Evolutionary conservation across 2,113 vertebrate genomes (phyloP).

Genomic region (Sebastes fasciatus): DNA sequence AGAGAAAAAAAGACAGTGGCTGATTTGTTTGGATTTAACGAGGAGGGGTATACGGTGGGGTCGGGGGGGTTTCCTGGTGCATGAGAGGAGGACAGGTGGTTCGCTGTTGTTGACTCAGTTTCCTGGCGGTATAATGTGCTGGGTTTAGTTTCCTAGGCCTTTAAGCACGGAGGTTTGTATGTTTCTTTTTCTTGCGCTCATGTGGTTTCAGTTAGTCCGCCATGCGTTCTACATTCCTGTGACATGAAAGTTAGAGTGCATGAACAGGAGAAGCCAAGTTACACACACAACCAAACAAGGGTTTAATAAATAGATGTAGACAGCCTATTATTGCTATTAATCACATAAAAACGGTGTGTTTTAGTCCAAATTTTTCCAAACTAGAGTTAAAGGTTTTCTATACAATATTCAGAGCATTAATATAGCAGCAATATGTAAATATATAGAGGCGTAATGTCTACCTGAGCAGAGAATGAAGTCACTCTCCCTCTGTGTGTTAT

Average conservation of each 20-base stretch:
- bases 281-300: neutral
- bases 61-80: neutral
- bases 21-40: conserved; percentile 43
- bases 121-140: conserved; percentile 1
- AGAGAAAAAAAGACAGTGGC: conserved; percentile 33
- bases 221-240: conserved; percentile 1
- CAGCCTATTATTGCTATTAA: neutral
- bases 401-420: too few relatives aligned
- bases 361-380: neutral
- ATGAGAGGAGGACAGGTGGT: conserved; percentile 39
- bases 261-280: neutral
- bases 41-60: neutral
- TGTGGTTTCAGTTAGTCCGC: conserved; percentile 62
- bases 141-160: conserved; percentile 34
- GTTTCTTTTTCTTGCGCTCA: conserved; percentile 27
- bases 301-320: neutral
- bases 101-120: conserved; percentile 40
- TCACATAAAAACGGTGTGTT: too few relatives aligned
- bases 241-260: neutral
- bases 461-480: too few relatives aligned
- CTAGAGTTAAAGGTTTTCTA: too few relatives aligned
- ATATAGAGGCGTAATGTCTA: too few relatives aligned
- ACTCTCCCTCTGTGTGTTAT: too few relatives aligned
- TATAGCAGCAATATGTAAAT: too few relatives aligned
- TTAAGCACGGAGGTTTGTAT: conserved; percentile 10